A percentile compares a stretch with the other conserved stretches of the same genome.
phyloP scores from a whole-genome alignment of 1,140 invertebrate species.

The Popillia japonica region DNA sequence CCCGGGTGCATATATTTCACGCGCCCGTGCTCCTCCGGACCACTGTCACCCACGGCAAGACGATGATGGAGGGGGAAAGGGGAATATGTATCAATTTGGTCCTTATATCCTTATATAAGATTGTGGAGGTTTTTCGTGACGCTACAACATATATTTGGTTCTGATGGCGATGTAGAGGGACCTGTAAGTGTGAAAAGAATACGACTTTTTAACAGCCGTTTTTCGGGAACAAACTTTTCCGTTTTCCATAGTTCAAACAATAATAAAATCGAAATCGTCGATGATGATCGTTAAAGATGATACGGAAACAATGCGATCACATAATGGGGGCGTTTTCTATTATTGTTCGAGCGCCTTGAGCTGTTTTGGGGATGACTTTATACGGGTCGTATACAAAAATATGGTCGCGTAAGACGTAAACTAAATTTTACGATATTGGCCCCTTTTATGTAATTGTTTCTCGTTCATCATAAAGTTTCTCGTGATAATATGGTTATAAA shows the following conservation, averaged over 20 bases:
- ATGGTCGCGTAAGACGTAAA: not conserved
- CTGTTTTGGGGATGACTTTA: not conserved
- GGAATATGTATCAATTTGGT: constrained; percentile 39
- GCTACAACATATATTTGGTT: not conserved
- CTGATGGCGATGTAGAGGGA: not conserved
- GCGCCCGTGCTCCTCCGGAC: not conserved
- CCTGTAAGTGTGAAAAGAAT: not conserved
- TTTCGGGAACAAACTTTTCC: not conserved
- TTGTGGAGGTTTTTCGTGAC: not conserved
- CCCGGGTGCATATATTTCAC: constrained; percentile 40
- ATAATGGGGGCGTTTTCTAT: not conserved
- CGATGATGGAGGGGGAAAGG: not conserved
- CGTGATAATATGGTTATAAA: constrained; percentile 1
- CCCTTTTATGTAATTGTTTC: constrained; percentile 22
- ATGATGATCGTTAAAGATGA: not conserved
- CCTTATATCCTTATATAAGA: not conserved
- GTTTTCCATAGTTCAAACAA: not conserved
- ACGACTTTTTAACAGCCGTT: not conserved
- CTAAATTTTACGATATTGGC: constrained; percentile 30
- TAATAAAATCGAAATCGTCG: not conserved
- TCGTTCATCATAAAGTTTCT: not conserved
- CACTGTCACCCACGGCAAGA: not conserved
- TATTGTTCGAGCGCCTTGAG: not conserved
- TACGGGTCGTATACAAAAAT: not conserved
- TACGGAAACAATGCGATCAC: not conserved